A percentile compares a stretch with the other conserved stretches of the same genome.
Evolutionary conservation across 2,888 invertebrate species (phyloP).

Genomic region (Lymantria monacha): DNA sequence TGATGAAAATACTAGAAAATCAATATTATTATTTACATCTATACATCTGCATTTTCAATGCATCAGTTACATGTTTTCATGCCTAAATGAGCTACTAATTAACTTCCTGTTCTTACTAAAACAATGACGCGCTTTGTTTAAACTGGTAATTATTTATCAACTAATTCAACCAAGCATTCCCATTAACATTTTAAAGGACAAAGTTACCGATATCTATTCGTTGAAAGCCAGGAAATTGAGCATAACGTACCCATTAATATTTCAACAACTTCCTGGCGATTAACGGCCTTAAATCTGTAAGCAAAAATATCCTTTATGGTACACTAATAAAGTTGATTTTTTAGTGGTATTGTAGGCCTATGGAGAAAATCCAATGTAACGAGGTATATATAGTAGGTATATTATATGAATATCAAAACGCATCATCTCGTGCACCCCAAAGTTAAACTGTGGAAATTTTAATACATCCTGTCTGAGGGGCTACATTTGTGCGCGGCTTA

Average conservation of each 20-base stretch:
- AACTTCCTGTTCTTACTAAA: constrained; percentile 18
- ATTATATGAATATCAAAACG: constrained; percentile 56
- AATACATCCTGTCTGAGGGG: constrained; percentile 61
- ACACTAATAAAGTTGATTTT: constrained; percentile 34
- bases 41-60: too few species aligned
- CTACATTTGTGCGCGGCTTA: constrained; percentile 35
- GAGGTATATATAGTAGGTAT: constrained; percentile 37
- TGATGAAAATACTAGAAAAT: too few species aligned
- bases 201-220: constrained; percentile 69
- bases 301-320: constrained; percentile 29
- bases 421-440: constrained; percentile 62
- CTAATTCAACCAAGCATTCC: constrained; percentile 42
- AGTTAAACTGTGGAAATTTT: constrained; percentile 70
- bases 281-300: constrained; percentile 41
- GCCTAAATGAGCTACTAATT: constrained; percentile 17
- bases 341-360: constrained; percentile 21
- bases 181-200: constrained; percentile 59
- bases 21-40: too few species aligned
- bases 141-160: constrained; percentile 39
- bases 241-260: constrained; percentile 77
- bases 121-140: constrained; percentile 28
- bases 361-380: constrained; percentile 43
- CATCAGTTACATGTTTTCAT: constrained; percentile 5
- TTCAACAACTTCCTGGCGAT: constrained; percentile 74
- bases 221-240: constrained; percentile 78